Base-by-base conservation (phyloP, 2,888 invertebrate genomes). In the Acrobeloides nanus region DNA sequence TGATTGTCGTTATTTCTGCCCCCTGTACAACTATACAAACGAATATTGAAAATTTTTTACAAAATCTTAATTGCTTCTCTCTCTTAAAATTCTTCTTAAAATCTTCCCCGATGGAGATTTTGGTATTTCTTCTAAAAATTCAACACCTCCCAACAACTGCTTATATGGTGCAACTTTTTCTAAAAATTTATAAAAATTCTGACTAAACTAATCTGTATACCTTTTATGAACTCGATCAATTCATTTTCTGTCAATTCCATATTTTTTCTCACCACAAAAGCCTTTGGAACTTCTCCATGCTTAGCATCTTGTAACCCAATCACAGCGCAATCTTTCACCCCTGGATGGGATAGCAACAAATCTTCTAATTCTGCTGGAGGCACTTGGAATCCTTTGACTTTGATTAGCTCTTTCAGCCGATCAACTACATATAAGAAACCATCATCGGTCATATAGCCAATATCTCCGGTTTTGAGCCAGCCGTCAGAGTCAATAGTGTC, bases 281-380 rank as follows among this genome's bases (percentile, higher is more conserved):
- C 76, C 25, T 61, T 58, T 2, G 76, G 75, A 21, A 75, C 48
- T 53, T 76, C 76, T 10, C 76, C 76, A 4, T 68, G 42, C 8
- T 38, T 42, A 31, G 66, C 77, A 74, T 87, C 81, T 0, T 84
- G 83, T 41, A 81, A 73, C 15, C 87, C 89, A 66, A 87, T 81
- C 27, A 89, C 89, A 27, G 84, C 88, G 18, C 81, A 84, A 70
- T 89, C 87, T 46, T 81, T 80, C 40, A 89, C 81, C 44, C 80
- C 81, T 0, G 81, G 78, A 77, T 85, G 82, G 29, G 81, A 81
- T 42, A 87, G 76, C 32, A 89, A 74, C 39, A 89, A 67, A 15
- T 83, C 83, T 75, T 90, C 89, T 31, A 90, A 75, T 76, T 89
- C 89, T 1, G 88, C 87, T 2, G 89, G 89, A 0, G 88, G 82